Conservation (phyloP, 2,888 invertebrate genomes). For the Drosophila macrothrix region DNA sequence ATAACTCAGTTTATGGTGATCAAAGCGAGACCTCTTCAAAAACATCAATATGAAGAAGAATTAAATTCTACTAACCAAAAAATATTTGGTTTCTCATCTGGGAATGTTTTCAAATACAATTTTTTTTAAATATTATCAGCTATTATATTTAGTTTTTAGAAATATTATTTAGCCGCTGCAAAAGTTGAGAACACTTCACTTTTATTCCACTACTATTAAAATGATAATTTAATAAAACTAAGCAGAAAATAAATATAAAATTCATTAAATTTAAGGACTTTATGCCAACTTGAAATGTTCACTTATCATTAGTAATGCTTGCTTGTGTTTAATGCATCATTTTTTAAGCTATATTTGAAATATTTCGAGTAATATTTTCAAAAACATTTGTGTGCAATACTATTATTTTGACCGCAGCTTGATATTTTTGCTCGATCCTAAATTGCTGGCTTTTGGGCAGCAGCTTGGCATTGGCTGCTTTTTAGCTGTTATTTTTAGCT, state of each 20-base stretch:
- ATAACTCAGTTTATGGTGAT: background rate
- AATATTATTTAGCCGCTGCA: too few species aligned
- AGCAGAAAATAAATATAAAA: background rate
- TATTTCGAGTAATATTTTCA: background rate
- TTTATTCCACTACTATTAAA: too few species aligned
- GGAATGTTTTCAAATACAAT: too few species aligned
- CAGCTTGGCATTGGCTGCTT: slow-evolving; percentile 43
- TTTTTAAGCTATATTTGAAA: background rate
- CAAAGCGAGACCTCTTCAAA: background rate
- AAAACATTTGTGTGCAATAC: background rate
- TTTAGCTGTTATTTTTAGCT: slow-evolving; percentile 31
- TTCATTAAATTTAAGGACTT: background rate
- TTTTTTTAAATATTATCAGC: too few species aligned
- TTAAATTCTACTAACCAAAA: background rate
- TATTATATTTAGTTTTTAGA: too few species aligned
- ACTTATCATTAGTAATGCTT: background rate
- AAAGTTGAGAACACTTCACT: too few species aligned
- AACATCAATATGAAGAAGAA: background rate
- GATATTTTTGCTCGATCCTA: slow-evolving; percentile 34
- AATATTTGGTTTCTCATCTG: too few species aligned
- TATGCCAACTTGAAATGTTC: background rate
- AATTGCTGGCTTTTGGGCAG: slow-evolving; percentile 22
- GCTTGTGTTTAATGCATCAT: background rate
- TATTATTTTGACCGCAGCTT: background rate
- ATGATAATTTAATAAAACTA: background rate